Evolutionary conservation across 2,113 vertebrate species (phyloP), one percentile per base, ranked within the genome.

Genomic region (Callithrix jacchus): DNA sequence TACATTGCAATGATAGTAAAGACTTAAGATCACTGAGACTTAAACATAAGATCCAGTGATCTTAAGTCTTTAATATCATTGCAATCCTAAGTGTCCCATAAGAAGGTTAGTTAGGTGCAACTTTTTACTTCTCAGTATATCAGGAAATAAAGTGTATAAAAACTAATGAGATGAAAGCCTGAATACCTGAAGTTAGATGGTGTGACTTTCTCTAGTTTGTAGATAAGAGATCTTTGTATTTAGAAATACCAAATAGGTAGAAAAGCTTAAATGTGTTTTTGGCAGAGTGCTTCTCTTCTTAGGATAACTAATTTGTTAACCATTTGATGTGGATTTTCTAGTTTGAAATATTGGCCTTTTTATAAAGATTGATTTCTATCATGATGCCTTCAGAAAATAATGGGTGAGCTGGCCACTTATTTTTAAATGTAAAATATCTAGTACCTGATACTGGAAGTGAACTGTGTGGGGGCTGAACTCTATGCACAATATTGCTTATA

Each of bases 101-200:
- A 73, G 37, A 87, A 32, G 52, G 13, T 35, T 66, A 13, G 17
- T 35, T 66, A 14, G 17, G 8, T 61, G 11, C 0, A 12, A 37
- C 54, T 80, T 61, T 20, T 91, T 52, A 12, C 20, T 42, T 20
- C 25, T 70, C 17, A 54, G 71, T 54, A 61, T 6, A 45, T 70
- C 21, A 71, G 47, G 25, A 89, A 77, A 89, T 64, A 70, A 89
- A 91, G 64, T 18, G 4, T 47, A 45, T n/a, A 70, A 70, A 58
- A 70, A 1, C 11, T n/a, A 49, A 71, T 10, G n/a, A 70, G 6
- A 81, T 4, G 8, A 6, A 77, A 96, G 10, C 32, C 49, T 86
- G 25, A 56, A 21, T 5, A 32, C 11, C 7, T 54, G 21, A 32
- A 56, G 16, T 49, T 61, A 37, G 23, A 35, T 56, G 8, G 2